Percentiles rank a stretch among this genome's conserved stretches.
phyloP scores from a whole-genome alignment of 2,797 vertebrate species.

The Pangasius sanitwongsei region DNA sequence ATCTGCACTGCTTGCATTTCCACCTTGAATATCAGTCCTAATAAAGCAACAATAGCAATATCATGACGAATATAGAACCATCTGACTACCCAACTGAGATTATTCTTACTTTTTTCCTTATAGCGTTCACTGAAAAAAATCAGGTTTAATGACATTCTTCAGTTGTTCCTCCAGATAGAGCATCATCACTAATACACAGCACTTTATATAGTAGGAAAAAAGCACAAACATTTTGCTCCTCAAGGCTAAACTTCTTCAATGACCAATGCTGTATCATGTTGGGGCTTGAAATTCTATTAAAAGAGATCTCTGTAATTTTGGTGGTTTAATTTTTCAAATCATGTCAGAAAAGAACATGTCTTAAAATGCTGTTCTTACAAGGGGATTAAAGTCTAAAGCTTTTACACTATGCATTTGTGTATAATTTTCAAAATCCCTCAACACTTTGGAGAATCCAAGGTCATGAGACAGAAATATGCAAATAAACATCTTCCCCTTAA shows the following conservation, averaged over 20 bases:
- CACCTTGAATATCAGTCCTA: not conserved
- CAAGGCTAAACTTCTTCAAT: not conserved
- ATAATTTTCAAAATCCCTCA: not conserved
- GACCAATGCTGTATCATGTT: slow-evolving; percentile 8
- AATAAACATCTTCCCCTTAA: not conserved
- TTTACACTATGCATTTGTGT: not conserved
- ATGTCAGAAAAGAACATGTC: not conserved
- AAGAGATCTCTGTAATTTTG: not conserved
- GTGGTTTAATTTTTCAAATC: not conserved
- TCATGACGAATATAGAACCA: not conserved
- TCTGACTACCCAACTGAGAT: not conserved
- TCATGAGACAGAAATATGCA: not conserved
- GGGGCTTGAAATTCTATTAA: slow-evolving; percentile 8
- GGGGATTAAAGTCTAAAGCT: not conserved
- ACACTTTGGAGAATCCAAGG: not conserved
- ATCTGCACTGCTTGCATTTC: not conserved
- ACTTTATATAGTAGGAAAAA: not conserved
- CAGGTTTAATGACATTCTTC: not conserved
- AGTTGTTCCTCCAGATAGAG: not conserved
- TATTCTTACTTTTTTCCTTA: not conserved
- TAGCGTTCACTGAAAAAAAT: not conserved
- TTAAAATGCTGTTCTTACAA: not conserved
- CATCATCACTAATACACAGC: not conserved
- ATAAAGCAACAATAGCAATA: not conserved
- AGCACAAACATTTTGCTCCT: not conserved